phyloP scores from a whole-genome alignment of 2,888 invertebrate species.

The Stenolophus ochropezus region DNA sequence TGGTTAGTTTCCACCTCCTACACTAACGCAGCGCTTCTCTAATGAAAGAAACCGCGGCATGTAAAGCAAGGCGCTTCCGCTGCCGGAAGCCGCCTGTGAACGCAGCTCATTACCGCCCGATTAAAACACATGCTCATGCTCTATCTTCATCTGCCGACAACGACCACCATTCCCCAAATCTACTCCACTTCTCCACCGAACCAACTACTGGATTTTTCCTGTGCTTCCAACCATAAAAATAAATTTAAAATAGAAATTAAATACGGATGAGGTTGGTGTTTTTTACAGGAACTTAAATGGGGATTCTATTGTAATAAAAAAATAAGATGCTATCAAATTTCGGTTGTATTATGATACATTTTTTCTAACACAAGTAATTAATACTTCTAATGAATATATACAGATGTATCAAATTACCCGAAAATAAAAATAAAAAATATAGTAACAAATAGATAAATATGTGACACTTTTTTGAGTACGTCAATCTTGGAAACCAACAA shows the following conservation, averaged over 20 bases:
- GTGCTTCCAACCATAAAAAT: slow-evolving; percentile 38
- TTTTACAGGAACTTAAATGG: slow-evolving; percentile 15
- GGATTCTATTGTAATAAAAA: slow-evolving; percentile 32
- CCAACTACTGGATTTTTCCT: slow-evolving; percentile 5
- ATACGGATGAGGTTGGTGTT: slow-evolving; percentile 20
- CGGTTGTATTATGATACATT: slow-evolving; percentile 34
- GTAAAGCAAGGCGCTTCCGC: slow-evolving; percentile 41
- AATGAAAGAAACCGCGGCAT: slow-evolving; percentile 47
- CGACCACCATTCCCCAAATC: not conserved
- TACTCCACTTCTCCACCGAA: not conserved
- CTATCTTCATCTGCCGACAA: slow-evolving; percentile 36
- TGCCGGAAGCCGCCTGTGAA: slow-evolving; percentile 59
- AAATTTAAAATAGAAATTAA: slow-evolving; percentile 36
- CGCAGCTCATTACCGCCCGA: slow-evolving; percentile 47
- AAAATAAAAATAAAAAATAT: too few relatives aligned
- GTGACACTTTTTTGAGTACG: too few relatives aligned
- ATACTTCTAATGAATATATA: slow-evolving; percentile 25
- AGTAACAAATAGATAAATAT: too few relatives aligned
- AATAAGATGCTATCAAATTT: slow-evolving; percentile 19
- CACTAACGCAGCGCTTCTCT: not conserved
- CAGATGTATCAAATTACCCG: slow-evolving; percentile 17
- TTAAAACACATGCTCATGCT: slow-evolving; percentile 43
- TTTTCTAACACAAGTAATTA: slow-evolving; percentile 39
- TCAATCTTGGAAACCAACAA: too few relatives aligned
- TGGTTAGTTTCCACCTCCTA: too few relatives aligned